These are phyloP conservation scores for Amphiprion percula DNA, from an alignment of 2,113 vertebrate species.

Conservation along the genomic window DNA sequence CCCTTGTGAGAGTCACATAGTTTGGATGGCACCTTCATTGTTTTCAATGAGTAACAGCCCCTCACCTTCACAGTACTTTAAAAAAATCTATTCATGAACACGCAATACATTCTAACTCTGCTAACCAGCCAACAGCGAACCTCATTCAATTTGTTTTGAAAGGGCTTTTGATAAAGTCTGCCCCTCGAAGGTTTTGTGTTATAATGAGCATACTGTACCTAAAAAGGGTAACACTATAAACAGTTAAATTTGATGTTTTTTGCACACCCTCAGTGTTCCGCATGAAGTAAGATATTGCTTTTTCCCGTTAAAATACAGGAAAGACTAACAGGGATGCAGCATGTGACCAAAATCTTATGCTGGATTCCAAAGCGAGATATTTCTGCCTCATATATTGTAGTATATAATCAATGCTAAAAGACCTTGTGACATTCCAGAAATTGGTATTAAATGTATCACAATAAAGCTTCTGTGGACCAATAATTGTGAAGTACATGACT, in stretches of 20 bases:
- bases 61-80: not conserved
- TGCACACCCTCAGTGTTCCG: too few relatives aligned
- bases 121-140: conserved; percentile 1
- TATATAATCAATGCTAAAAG: conserved; percentile 2
- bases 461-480: conserved; percentile 2
- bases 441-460: conserved; percentile 1
- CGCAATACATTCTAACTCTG: not conserved
- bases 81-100: conserved; percentile 13
- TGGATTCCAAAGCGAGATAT: not conserved
- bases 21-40: not conserved
- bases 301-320: not conserved
- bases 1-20: not conserved
- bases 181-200: not conserved
- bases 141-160: not conserved
- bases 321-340: not conserved
- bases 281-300: not conserved
- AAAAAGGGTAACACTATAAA: not conserved
- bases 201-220: not conserved
- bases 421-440: conserved; percentile 12
- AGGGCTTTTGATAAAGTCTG: not conserved
- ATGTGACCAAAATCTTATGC: not conserved
- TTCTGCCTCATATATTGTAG: not conserved
- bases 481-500: not conserved
- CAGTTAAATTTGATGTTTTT: too few relatives aligned
- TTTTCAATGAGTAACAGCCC: conserved; percentile 17